Conservation (phyloP, 2,113 vertebrate species). For the Varanus salvator region DNA sequence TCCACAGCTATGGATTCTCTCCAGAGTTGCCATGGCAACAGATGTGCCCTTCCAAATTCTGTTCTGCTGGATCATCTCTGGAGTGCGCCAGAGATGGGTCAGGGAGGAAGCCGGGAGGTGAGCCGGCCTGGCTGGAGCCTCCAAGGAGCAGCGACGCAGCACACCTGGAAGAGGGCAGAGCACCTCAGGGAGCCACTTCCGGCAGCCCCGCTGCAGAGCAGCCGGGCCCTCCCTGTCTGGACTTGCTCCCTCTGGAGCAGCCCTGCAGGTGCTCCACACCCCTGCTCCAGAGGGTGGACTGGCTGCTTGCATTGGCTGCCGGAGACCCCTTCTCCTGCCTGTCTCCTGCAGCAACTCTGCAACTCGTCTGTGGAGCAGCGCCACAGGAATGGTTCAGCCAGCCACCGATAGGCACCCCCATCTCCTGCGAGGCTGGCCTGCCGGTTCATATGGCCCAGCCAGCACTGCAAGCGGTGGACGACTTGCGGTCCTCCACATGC, state of each 20-base stretch:
- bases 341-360: too few relatives aligned
- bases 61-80: background rate
- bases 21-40: slow-evolving; percentile 57
- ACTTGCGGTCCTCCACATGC: too few relatives aligned
- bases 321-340: too few relatives aligned
- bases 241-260: background rate
- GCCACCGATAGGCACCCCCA: background rate
- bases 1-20: slow-evolving; percentile 31
- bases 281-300: background rate
- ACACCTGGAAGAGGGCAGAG: background rate
- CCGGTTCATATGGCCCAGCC: background rate
- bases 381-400: background rate
- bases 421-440: background rate
- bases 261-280: background rate
- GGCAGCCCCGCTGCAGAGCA: background rate
- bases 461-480: too few relatives aligned
- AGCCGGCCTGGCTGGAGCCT: background rate
- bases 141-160: background rate
- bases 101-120: background rate
- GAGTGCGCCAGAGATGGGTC: background rate
- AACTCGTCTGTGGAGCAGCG: background rate
- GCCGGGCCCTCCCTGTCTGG: background rate
- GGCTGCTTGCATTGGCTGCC: background rate
- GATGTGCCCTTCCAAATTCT: slow-evolving; percentile 27
- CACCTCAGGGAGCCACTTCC: background rate